Evolutionary conservation across 2,888 invertebrate species (phyloP).

Genomic region (Acanthopleura granulata): DNA sequence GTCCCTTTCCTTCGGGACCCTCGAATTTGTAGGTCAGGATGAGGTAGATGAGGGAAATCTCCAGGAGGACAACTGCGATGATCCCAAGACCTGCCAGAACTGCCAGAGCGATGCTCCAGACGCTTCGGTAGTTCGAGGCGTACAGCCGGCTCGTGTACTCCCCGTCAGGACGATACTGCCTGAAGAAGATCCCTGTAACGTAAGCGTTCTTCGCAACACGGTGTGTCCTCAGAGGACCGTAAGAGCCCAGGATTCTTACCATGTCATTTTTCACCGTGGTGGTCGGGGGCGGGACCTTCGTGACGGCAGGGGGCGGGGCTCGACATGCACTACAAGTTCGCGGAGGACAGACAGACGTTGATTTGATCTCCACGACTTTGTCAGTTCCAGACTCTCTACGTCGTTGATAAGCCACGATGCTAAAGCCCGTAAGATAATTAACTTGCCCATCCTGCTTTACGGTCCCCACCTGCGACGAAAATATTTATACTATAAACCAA

Average conservation of each 20-base stretch:
- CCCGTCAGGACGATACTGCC: neutral
- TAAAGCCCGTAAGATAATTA: no score
- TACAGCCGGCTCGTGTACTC: neutral
- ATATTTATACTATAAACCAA: no score
- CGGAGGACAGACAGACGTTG: neutral
- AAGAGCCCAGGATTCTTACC: neutral
- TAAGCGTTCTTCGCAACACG: neutral
- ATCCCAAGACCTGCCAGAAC: constrained; percentile 86
- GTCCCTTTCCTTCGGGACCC: constrained; percentile 47
- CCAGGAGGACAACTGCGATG: constrained; percentile 85
- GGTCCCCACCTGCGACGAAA: no score
- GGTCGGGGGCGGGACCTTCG: neutral
- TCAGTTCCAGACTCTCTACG: neutral
- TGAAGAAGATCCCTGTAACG: neutral
- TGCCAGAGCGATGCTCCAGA: constrained; percentile 90
- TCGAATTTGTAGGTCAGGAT: constrained; percentile 68
- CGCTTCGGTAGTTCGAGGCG: constrained; percentile 44
- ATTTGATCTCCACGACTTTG: neutral
- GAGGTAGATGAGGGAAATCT: constrained; percentile 85
- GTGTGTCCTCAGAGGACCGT: neutral
- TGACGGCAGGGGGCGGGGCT: neutral
- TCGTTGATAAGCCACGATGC: neutral
- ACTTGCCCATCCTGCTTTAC: no score
- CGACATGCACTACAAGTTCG: neutral
- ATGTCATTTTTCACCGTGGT: neutral